Conservation (phyloP, 2,797 vertebrate genomes). For the Rhinella marina region DNA sequence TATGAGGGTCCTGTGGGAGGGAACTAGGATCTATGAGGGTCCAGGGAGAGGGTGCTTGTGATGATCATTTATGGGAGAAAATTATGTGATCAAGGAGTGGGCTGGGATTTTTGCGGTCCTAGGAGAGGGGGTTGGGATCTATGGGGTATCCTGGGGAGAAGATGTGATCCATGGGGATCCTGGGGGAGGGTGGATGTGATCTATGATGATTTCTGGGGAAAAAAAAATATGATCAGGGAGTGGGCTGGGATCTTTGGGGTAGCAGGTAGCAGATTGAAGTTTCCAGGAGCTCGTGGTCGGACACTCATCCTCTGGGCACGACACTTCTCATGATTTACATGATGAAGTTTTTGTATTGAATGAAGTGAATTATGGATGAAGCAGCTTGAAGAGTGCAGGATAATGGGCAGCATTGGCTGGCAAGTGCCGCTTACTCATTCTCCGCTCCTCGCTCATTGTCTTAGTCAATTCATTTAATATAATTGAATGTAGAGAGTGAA, state of each 20-base stretch:
- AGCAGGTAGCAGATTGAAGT: too few relatives aligned
- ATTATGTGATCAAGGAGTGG: too few relatives aligned
- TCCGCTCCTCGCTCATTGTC: slow-evolving; percentile 45
- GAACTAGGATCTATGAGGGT: too few relatives aligned
- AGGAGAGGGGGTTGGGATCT: too few relatives aligned
- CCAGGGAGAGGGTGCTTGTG: too few relatives aligned
- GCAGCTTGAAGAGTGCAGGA: background rate
- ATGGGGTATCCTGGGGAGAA: background rate
- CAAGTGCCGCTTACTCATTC: background rate
- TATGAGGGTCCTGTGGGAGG: too few relatives aligned
- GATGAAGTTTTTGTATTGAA: background rate
- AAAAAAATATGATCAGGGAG: too few relatives aligned
- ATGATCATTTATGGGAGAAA: too few relatives aligned
- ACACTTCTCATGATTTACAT: background rate
- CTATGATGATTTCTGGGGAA: background rate
- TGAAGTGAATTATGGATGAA: background rate
- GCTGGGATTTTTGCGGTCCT: too few relatives aligned
- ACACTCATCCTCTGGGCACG: background rate
- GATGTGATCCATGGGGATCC: background rate
- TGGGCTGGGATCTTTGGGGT: background rate
- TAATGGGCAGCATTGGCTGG: slow-evolving; percentile 31
- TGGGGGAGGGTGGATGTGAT: background rate
- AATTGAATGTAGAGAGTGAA: slow-evolving; percentile 9
- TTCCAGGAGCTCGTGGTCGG: background rate
- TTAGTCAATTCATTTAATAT: slow-evolving; percentile 65